Evolutionary conservation across 2,797 vertebrate genomes (phyloP).

Genomic region (Characodon lateralis): DNA sequence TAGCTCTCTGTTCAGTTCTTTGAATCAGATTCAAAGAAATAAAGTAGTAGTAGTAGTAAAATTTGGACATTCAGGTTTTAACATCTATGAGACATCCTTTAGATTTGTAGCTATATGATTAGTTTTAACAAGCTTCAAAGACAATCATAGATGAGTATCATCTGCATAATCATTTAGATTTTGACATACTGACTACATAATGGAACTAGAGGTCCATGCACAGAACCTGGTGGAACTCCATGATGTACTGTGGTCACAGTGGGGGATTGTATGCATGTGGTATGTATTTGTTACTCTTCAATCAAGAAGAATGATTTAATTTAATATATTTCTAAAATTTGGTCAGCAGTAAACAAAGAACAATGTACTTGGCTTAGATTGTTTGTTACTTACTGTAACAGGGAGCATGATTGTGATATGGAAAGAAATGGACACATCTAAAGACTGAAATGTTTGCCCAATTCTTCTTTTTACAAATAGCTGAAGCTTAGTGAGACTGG

Average conservation of each 20-base stretch:
- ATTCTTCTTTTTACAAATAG: no score
- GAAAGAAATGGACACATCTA: no score
- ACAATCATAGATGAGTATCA: background rate
- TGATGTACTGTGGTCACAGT: background rate
- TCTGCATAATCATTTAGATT: background rate
- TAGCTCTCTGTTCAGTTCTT: no score
- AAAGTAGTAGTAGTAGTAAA: background rate
- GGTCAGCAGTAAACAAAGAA: no score
- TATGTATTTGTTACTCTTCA: background rate
- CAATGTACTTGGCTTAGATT: no score
- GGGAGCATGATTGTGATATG: no score
- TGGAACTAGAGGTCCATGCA: background rate
- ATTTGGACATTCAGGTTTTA: background rate
- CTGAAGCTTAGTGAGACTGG: no score
- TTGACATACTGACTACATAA: background rate
- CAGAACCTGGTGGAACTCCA: background rate
- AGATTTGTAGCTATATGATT: background rate
- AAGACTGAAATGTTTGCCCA: no score
- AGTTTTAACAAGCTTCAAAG: background rate
- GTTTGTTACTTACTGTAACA: no score
- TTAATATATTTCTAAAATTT: no score
- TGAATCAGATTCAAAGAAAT: no score
- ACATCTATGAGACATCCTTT: background rate
- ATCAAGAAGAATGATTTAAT: background rate
- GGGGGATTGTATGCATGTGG: background rate